Conservation (phyloP, 2,113 vertebrate genomes). For the Ptyas mucosa region DNA sequence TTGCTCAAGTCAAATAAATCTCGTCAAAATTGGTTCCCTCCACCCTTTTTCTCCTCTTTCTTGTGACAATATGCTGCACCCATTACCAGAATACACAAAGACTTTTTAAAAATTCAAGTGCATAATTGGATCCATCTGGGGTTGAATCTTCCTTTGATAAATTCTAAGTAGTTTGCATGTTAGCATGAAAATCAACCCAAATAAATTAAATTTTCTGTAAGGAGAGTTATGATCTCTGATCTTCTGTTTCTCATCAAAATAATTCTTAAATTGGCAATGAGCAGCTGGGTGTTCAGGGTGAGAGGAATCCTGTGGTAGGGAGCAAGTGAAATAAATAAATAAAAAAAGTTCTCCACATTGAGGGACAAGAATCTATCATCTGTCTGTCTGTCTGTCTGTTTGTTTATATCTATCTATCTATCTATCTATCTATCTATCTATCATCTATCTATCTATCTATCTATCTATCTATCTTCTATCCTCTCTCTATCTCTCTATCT, state of each 20-base stretch:
- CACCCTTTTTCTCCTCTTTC: neutral
- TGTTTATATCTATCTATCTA: too few relatives aligned
- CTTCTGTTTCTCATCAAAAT: constrained; percentile 5
- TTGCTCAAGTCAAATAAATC: constrained; percentile 18
- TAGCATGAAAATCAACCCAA: neutral
- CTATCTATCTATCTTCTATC: too few relatives aligned
- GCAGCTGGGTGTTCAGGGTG: neutral
- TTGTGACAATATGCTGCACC: constrained; percentile 4
- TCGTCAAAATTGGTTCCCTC: neutral
- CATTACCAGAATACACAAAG: constrained; percentile 11
- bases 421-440: too few relatives aligned
- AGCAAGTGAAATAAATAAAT: constrained; percentile 10
- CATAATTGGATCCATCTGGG: neutral
- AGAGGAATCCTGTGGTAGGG: neutral
- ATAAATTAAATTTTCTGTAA: neutral
- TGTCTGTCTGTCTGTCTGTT: too few relatives aligned
- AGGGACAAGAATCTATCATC: neutral
- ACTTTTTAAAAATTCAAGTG: neutral
- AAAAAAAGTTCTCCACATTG: neutral
- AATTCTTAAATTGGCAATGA: constrained; percentile 16
- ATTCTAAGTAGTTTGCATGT: neutral
- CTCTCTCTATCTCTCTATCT: too few relatives aligned
- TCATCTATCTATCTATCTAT: neutral
- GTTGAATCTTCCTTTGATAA: neutral
- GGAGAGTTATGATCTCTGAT: neutral